Base-by-base conservation (phyloP, 2,113 vertebrate genomes). In the Melanotaenia duboulayi region DNA sequence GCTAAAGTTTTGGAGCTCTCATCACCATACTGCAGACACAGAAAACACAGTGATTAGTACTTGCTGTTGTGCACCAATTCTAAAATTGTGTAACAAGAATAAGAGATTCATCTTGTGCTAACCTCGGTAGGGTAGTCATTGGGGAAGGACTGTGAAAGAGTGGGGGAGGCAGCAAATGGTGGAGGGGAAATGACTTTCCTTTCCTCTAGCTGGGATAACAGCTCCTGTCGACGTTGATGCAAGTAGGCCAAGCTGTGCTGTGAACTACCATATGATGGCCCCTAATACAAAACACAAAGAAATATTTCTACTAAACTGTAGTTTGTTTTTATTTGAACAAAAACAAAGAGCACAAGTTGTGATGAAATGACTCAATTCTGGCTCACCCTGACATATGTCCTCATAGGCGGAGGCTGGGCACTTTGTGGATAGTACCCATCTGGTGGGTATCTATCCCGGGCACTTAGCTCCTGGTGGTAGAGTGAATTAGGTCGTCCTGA, bases 181-280 rank as follows among this genome's bases (percentile, higher is more conserved):
- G 96, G 97, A 16, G 98, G 97, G 22, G 98, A 98, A 87, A 99
- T 97, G 56, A 98, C 96, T 73, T 97, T 97, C 78, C 97, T 95
- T 86, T 98, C 97, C 86, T 98, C 97, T 8, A 99, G 90, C 68
- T 99, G 97, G 32, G 97, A 96, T 93, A 99, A 94, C 65, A 99
- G 95, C 91, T 99, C 97, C 73, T 98, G 97, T 4, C 97, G 94
- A 50, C 97, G 94, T 37, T 96, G 93, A 88, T 99, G 97, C 63
- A 99, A 92, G 63, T 98, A 97, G 60, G 97, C 97, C 62, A 99
- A 92, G 84, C 96, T 99, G 61, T 94, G 94, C 84, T 97, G 97
- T n/a, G 86, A 86, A 74, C 91, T 16, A 3, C 88, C 87, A 65
- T 93, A 96, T 23, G 93, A 83, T 17, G 76, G 71, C 9, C 85